Evolutionary conservation across 2,888 invertebrate genomes (phyloP).

Genomic region (Scaptomyza flava): DNA sequence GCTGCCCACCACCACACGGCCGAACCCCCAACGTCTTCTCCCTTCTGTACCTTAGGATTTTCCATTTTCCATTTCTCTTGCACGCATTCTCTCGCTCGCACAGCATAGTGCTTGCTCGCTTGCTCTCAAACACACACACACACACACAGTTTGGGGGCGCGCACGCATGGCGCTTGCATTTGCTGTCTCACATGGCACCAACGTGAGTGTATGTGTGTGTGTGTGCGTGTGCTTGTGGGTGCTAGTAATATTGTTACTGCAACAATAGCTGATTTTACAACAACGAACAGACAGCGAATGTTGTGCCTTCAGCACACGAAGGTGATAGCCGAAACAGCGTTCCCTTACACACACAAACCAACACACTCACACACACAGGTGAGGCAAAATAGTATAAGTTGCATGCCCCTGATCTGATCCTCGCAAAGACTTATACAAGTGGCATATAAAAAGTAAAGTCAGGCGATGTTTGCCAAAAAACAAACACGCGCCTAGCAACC

Average conservation of each 20-base stretch:
- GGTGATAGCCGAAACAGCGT: slow-evolving; percentile 37
- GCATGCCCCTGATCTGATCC: slow-evolving; percentile 49
- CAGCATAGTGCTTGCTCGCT: slow-evolving; percentile 45
- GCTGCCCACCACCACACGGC: neutral
- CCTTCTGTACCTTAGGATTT: slow-evolving; percentile 43
- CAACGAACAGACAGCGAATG: slow-evolving; percentile 29
- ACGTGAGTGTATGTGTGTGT: slow-evolving; percentile 27
- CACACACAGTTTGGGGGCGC: slow-evolving; percentile 24
- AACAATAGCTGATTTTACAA: slow-evolving; percentile 68
- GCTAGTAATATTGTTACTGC: slow-evolving; percentile 77
- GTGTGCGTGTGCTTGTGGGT: slow-evolving; percentile 36
- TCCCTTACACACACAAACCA: slow-evolving; percentile 3
- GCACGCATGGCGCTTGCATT: slow-evolving; percentile 79
- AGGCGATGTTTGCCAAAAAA: slow-evolving; percentile 8
- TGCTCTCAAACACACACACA: slow-evolving; percentile 28
- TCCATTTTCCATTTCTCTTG: slow-evolving; percentile 60
- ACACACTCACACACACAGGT: slow-evolving; percentile 13
- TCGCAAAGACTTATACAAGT: slow-evolving; percentile 60
- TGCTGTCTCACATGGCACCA: slow-evolving; percentile 68
- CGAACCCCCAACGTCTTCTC: neutral
- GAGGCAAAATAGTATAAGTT: neutral
- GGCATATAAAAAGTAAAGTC: slow-evolving; percentile 37
- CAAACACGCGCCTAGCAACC: slow-evolving; percentile 21
- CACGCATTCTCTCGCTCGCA: slow-evolving; percentile 51
- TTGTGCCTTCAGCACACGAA: slow-evolving; percentile 28